Evolutionary conservation across 92 coral and sea anemone species (phyloP).

Genomic region (Porites lobata): DNA sequence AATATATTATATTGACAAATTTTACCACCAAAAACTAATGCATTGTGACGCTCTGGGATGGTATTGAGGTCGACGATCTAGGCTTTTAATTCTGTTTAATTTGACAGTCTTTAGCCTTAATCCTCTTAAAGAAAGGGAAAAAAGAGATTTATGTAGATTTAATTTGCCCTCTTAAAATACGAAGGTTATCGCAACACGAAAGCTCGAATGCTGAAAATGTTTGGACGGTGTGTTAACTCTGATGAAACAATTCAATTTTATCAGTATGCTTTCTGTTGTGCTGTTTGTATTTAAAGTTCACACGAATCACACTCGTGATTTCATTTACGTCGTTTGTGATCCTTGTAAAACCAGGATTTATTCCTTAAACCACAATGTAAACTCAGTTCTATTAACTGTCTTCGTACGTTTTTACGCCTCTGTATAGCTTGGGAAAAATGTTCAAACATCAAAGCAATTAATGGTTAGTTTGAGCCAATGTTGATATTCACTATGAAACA

Average conservation of each 20-base stretch:
- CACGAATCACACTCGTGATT: too few species aligned
- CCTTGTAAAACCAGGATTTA: background rate
- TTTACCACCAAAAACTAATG: constrained; percentile 1
- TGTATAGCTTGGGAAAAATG: too few species aligned
- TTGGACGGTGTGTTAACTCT: too few species aligned
- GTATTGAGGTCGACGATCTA: background rate
- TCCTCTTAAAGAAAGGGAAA: constrained; percentile 27
- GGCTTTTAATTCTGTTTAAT: constrained; percentile 23
- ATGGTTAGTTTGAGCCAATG: background rate
- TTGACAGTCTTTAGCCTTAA: background rate
- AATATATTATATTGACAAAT: background rate
- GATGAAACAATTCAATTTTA: background rate
- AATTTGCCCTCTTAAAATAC: background rate
- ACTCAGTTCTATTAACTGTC: background rate
- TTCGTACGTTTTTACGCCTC: background rate
- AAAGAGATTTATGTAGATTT: constrained; percentile 27
- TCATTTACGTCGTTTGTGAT: background rate
- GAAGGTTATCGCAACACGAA: too few species aligned
- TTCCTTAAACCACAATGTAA: background rate
- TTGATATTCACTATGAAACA: background rate
- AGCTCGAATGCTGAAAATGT: too few species aligned
- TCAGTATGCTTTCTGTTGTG: too few species aligned
- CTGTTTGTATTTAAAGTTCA: too few species aligned
- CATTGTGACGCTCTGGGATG: background rate
- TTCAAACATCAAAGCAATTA: background rate